phyloP scores from a whole-genome alignment of 2,113 vertebrate genomes.

The Columba janthina region DNA sequence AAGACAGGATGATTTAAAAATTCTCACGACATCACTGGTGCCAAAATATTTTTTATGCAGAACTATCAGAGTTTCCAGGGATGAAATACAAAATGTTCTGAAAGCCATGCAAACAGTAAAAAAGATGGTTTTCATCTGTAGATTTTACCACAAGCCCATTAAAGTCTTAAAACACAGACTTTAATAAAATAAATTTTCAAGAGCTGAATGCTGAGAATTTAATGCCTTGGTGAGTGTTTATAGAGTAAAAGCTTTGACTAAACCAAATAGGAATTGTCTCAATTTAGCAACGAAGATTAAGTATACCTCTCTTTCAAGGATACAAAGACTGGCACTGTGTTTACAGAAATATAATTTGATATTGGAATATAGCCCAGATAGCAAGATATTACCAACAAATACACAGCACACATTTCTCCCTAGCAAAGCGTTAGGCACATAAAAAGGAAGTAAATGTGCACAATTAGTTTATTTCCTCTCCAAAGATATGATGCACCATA shows the following conservation, averaged over 20 bases:
- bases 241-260: constrained; percentile 42
- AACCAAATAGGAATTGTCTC: constrained; percentile 18
- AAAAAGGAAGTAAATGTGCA: not conserved
- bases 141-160: constrained; percentile 1
- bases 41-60: constrained; percentile 31
- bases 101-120: not conserved
- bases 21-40: not conserved
- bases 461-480: not conserved
- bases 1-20: constrained; percentile 10
- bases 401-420: not conserved
- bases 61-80: not conserved
- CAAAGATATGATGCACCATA: not conserved
- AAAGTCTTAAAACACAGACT: not conserved
- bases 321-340: not conserved
- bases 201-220: not conserved
- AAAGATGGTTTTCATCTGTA: not conserved
- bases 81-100: constrained; percentile 32
- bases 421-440: not conserved
- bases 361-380: not conserved
- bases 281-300: constrained; percentile 3
- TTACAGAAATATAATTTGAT: constrained; percentile 19
- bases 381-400: not conserved
- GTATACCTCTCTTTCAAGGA: not conserved
- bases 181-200: constrained; percentile 1
- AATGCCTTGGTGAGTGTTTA: not conserved